Evolutionary conservation across 92 coral and sea anemone species (phyloP), one percentile per base, ranked within the genome.

Genomic region (Phenganax stokvisi): DNA sequence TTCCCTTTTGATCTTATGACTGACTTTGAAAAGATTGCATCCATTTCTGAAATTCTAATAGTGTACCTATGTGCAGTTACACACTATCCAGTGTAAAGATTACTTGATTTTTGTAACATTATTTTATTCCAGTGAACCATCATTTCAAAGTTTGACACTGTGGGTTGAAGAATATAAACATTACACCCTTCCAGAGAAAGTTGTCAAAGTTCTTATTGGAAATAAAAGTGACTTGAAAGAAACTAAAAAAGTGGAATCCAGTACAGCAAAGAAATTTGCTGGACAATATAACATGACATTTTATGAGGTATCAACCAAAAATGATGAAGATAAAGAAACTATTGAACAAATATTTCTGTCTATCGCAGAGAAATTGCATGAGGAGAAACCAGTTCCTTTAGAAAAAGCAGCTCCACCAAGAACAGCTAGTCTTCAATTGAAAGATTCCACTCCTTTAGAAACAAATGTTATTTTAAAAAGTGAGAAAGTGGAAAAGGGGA

Each of bases 221-320:
- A 96, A 92, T 77, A 96, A 96, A 70, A 92, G 99, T 75, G 99
- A 96, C 72, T 87, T 96, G 51, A 89, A 87, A 73, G 79, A 80
- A 47, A 87, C 81, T 69, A 92, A 92, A 79, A 87, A 85, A 59
- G 97, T 96, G 1, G 89, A 87, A 74, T 88, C 99, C n/a, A 96
- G 89, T 71, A 90, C 82, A 82, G 99, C 99, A 65, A 74, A 90
- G 61, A 92, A 90, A 79, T 96, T 96, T 90, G 99, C 99, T 27
- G 96, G 92, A 72, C 51, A 56, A 16, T 92, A 91, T 81, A 84
- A 62, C 44, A 96, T 96, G 99, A 92, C 97, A 5, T 82, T 96
- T 74, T 92, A 97, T 93, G 99, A 96, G 80, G 88, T 96, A 64
- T 96, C 99, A 10, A 90, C 96, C 57, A 96, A 96, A 81, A 86